phyloP scores from a whole-genome alignment of 2,113 vertebrate species.

The Illadopsis cleaveri region DNA sequence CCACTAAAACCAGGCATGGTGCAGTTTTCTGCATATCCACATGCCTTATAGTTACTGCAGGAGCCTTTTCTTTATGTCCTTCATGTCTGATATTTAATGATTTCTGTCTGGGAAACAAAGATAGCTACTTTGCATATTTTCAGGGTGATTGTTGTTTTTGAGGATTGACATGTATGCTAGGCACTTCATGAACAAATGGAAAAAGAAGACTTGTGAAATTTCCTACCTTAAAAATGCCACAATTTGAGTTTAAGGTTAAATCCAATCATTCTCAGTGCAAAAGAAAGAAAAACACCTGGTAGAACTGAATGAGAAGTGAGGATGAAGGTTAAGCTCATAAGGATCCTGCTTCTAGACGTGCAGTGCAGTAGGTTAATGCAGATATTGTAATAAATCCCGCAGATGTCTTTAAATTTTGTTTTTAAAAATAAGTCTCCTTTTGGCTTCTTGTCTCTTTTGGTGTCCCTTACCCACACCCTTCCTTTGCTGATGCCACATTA shows the following conservation, averaged over 20 bases:
- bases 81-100: background rate
- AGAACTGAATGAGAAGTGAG: background rate
- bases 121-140: background rate
- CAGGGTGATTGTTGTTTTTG: background rate
- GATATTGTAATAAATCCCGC: background rate
- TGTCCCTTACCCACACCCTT: background rate
- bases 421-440: background rate
- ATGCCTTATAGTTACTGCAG: background rate
- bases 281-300: background rate
- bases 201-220: background rate
- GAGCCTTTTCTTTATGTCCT: background rate
- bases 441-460: background rate
- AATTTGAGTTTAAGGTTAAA: background rate
- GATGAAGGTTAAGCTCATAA: background rate
- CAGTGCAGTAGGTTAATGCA: background rate
- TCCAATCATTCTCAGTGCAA: background rate
- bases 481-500: background rate
- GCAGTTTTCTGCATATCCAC: background rate
- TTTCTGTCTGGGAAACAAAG: background rate
- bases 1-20: background rate
- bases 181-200: background rate
- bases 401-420: background rate
- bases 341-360: background rate
- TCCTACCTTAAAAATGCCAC: background rate
- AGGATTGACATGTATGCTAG: background rate